Conservation (phyloP, 2,797 vertebrate genomes). For the Chromobotia macracanthus region DNA sequence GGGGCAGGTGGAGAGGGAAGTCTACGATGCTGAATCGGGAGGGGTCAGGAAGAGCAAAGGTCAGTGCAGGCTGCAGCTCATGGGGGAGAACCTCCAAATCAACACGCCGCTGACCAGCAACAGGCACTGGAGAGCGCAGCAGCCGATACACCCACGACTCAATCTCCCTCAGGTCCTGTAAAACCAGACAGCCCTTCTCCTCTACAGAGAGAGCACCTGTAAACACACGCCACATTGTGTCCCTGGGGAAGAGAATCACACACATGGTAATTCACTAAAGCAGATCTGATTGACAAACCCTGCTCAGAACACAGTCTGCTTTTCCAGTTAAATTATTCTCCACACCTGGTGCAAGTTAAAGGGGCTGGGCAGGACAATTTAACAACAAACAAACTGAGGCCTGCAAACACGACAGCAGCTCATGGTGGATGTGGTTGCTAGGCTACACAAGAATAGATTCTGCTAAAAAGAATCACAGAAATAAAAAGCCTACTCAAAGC, state of each 20-base stretch:
- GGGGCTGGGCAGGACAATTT: constrained; percentile 38
- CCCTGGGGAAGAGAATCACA: constrained; percentile 72
- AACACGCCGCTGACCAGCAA: constrained; percentile 89
- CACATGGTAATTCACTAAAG: not conserved
- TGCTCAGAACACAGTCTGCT: not conserved
- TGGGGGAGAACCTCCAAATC: constrained; percentile 93
- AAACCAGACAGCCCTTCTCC: constrained; percentile 89
- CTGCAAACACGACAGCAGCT: constrained; percentile 46
- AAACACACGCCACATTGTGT: constrained; percentile 98
- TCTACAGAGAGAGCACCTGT: constrained; percentile 91
- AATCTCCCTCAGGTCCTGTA: constrained; percentile 91
- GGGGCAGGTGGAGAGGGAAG: constrained; percentile 94
- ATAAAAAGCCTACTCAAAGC: constrained; percentile 36
- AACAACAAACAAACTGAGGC: constrained; percentile 53
- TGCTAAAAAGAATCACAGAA: constrained; percentile 34
- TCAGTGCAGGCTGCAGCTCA: constrained; percentile 89
- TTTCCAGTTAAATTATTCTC: constrained; percentile 36
- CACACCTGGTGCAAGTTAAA: constrained; percentile 31
- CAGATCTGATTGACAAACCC: not conserved
- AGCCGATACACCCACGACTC: constrained; percentile 97
- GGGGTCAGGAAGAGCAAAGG: constrained; percentile 94
- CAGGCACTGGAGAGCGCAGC: constrained; percentile 89
- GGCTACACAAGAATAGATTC: constrained; percentile 52
- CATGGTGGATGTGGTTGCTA: constrained; percentile 55
- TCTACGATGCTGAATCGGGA: constrained; percentile 96